phyloP scores from a whole-genome alignment of 2,888 invertebrate species.

The Trachelus stipa region DNA sequence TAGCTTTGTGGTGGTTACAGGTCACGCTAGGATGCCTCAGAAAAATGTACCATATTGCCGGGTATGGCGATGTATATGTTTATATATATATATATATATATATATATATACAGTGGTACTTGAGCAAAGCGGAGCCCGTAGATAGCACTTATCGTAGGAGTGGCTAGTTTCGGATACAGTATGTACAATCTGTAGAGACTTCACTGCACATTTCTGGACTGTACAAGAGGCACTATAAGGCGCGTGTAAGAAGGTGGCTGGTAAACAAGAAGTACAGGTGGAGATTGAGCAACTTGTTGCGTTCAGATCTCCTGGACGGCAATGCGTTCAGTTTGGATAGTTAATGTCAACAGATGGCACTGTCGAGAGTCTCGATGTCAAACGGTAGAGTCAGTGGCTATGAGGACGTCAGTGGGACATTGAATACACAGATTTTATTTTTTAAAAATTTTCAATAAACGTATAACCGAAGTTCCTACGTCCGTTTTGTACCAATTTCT shows the following conservation, averaged over 20 bases:
- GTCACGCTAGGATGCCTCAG: slow-evolving; percentile 35
- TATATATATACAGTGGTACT: not conserved
- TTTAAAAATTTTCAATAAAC: not conserved
- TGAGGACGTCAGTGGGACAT: not conserved
- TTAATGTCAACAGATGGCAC: slow-evolving; percentile 34
- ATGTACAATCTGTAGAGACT: not conserved
- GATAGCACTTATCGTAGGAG: not conserved
- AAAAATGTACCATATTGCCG: slow-evolving; percentile 31
- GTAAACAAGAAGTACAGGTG: slow-evolving; percentile 55
- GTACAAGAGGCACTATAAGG: not conserved
- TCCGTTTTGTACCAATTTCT: not conserved
- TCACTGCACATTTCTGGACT: not conserved
- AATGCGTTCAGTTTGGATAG: slow-evolving; percentile 37
- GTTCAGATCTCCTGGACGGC: slow-evolving; percentile 32
- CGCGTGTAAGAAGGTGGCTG: slow-evolving; percentile 32
- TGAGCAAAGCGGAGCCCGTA: not conserved
- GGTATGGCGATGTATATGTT: not conserved
- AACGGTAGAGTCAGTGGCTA: slow-evolving; percentile 35
- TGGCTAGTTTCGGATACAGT: not conserved
- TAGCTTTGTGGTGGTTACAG: slow-evolving; percentile 33
- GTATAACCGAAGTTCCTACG: not conserved
- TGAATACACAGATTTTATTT: not conserved
- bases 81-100: not conserved
- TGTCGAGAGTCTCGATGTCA: slow-evolving; percentile 42
- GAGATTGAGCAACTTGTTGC: slow-evolving; percentile 60